Base-by-base conservation (phyloP, 2,888 invertebrate genomes). In the Rhagonycha fulva region DNA sequence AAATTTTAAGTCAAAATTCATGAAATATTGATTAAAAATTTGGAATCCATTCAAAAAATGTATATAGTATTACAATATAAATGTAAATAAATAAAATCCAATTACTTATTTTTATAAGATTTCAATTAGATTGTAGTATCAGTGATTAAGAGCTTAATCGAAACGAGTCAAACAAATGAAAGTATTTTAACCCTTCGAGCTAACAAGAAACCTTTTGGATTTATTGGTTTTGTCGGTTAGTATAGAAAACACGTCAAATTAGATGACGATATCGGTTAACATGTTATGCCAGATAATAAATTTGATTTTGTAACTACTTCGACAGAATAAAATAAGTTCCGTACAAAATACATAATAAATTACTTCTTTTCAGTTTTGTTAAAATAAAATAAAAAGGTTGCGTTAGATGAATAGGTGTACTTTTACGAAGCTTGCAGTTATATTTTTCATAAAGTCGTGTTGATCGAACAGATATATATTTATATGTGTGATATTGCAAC, bases 261-360 rank as follows among this genome's bases (percentile, higher is more conserved):
- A 66, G 63, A 66, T 66, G 63, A 66, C 63, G 63, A 19, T 66
- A 66, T 66, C 63, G 63, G 24, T 66, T 66, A 66, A 66, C 63
- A 66, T 24, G 23, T 66, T 66, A 24, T 66, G 63, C 26, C n/a
- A 14, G 63, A 66, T 66, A 66, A 66, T 26, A 66, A 66, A 66
- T 66, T 66, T 66, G 63, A 24, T 66, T 66, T 24, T 66, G 14
- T 19, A 66, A 66, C 14, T 66, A 66, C 26, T 14, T 66, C 19
- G 63, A 66, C 63, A 66, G 63, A n/a, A n/a, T 66, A 66, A 47
- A 47, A 47, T 47, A 47, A 47, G 47, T 47, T 47, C 47, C 9
- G 47, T 47, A 47, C 47, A 47, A 47, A 47, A 47, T 47, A 47
- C 47, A 47, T 47, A 47, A 47, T 47, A 47, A 47, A 47, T 47